Percentiles rank a stretch among this genome's conserved stretches.
Evolutionary conservation across 2,113 vertebrate genomes (phyloP).

Genomic region (Osmerus eperlanus): DNA sequence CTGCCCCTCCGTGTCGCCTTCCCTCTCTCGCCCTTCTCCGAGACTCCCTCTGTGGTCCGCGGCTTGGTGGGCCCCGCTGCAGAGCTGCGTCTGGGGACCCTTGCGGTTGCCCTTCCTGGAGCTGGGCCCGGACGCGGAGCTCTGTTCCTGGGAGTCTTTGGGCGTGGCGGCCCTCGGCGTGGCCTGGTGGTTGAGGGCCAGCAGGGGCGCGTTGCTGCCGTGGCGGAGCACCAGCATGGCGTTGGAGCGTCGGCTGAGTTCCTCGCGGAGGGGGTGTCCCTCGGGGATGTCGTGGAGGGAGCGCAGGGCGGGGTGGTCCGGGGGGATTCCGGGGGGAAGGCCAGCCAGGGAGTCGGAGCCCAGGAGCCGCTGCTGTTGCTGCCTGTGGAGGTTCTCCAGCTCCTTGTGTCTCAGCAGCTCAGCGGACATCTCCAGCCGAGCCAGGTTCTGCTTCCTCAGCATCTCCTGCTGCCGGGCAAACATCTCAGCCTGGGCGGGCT

Average conservation of each 20-base stretch:
- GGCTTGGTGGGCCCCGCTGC: slow-evolving; percentile 56
- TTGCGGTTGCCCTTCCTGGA: slow-evolving; percentile 63
- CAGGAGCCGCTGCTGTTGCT: slow-evolving; percentile 81
- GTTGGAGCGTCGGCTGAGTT: slow-evolving; percentile 79
- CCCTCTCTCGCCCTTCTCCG: slow-evolving; percentile 50
- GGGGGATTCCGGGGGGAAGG: slow-evolving; percentile 77
- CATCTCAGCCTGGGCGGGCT: slow-evolving; percentile 89
- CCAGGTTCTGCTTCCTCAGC: slow-evolving; percentile 92
- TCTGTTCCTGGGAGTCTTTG: slow-evolving; percentile 69
- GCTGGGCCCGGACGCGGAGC: slow-evolving; percentile 42
- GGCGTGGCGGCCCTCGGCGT: slow-evolving; percentile 58
- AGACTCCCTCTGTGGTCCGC: slow-evolving; percentile 63
- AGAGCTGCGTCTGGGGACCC: slow-evolving; percentile 45
- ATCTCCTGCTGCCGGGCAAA: slow-evolving; percentile 94
- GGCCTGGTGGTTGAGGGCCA: slow-evolving; percentile 80
- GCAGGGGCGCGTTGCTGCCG: slow-evolving; percentile 76
- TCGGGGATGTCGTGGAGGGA: slow-evolving; percentile 84
- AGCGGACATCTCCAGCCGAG: slow-evolving; percentile 92
- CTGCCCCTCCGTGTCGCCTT: slow-evolving; percentile 66
- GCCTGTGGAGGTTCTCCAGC: slow-evolving; percentile 83
- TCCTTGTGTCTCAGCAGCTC: slow-evolving; percentile 94
- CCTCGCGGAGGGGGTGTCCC: slow-evolving; percentile 83
- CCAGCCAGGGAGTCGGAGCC: slow-evolving; percentile 72
- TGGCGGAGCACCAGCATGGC: slow-evolving; percentile 92
- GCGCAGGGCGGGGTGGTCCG: slow-evolving; percentile 83